Conservation (phyloP, 2,113 vertebrate species). For the Cheirogaleus medius region DNA sequence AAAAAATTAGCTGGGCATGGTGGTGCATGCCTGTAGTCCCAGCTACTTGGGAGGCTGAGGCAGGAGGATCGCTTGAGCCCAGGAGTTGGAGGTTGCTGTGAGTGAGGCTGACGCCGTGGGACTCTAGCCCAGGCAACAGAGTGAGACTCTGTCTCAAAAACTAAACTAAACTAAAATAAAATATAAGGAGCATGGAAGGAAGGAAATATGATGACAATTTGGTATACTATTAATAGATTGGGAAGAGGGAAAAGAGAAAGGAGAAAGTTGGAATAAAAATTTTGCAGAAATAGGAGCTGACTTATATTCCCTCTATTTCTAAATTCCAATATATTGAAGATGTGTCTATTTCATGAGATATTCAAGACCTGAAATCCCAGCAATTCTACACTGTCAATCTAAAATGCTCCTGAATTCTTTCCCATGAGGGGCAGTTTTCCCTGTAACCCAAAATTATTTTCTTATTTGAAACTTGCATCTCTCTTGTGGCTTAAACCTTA, state of each 20-base stretch:
- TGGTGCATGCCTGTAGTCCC: too few relatives aligned
- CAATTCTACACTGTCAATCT: background rate
- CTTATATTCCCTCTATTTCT: background rate
- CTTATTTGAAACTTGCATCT: background rate
- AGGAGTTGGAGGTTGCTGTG: too few relatives aligned
- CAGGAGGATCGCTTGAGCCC: too few relatives aligned
- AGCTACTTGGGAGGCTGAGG: too few relatives aligned
- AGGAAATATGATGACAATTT: background rate
- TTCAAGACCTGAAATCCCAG: background rate
- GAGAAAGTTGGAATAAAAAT: background rate
- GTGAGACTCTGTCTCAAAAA: too few relatives aligned
- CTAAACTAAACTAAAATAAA: too few relatives aligned
- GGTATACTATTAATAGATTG: background rate
- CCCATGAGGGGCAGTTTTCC: background rate
- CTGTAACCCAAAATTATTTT: background rate
- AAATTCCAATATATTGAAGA: background rate
- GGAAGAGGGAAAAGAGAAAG: background rate
- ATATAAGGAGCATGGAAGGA: background rate
- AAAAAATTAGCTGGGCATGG: too few relatives aligned
- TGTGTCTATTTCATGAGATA: background rate
- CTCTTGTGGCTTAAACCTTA: background rate
- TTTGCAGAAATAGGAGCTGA: background rate
- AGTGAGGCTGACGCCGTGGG: too few relatives aligned
- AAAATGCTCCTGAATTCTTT: background rate
- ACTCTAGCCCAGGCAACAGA: too few relatives aligned